Evolutionary conservation across 2,797 vertebrate genomes (phyloP).

Genomic region (Clarias pachynema): DNA sequence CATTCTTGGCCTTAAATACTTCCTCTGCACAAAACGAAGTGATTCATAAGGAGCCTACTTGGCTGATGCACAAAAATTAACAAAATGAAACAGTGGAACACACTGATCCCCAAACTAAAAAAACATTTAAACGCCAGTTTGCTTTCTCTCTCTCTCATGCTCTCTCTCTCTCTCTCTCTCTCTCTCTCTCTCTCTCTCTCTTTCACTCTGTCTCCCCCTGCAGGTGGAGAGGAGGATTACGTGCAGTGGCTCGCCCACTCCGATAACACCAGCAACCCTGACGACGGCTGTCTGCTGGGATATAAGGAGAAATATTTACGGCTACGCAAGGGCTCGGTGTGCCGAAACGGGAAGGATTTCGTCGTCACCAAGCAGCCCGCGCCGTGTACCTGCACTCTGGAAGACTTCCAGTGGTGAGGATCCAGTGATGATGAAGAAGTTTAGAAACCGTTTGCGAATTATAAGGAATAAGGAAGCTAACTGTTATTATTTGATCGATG

Average conservation of each 20-base stretch:
- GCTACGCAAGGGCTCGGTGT: conserved; percentile 88
- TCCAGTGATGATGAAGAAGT: not conserved
- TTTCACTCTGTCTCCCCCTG: conserved; percentile 44
- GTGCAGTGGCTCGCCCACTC: conserved; percentile 93
- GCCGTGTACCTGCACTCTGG: conserved; percentile 84
- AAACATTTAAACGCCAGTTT: not conserved
- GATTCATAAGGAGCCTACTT: too few relatives aligned
- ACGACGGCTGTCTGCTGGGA: conserved; percentile 90
- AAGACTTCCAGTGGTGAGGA: conserved; percentile 90
- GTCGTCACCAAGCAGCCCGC: conserved; percentile 78
- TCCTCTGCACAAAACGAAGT: too few relatives aligned
- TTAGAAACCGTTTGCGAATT: not conserved
- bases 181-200: not conserved
- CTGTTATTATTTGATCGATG: not conserved
- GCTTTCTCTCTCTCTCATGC: not conserved
- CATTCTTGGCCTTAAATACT: too few relatives aligned
- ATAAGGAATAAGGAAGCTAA: not conserved
- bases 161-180: not conserved
- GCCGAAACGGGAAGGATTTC: conserved; percentile 89
- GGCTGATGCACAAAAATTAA: too few relatives aligned
- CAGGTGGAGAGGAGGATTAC: conserved; percentile 86
- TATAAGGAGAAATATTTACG: conserved; percentile 89
- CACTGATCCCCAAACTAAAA: too few relatives aligned
- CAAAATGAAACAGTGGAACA: too few relatives aligned
- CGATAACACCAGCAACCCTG: conserved; percentile 80